Evolutionary conservation across 2,888 invertebrate species (phyloP), one percentile per base, ranked within the genome.

Genomic region (Nomada ruficornis): DNA sequence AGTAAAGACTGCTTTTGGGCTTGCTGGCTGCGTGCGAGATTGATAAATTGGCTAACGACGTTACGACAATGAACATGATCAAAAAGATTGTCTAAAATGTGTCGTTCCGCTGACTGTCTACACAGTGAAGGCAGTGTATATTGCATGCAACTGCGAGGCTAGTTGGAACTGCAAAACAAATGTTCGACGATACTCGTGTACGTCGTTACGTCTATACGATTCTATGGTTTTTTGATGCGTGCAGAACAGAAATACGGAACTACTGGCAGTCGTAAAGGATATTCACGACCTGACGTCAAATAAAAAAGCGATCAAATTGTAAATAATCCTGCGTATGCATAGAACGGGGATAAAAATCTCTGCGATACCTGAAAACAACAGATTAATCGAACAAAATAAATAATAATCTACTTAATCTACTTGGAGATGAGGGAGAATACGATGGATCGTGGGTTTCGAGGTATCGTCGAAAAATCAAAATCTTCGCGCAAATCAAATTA

Each of bases 91-190:
- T 65, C 15, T n/a, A 65, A 65, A 36, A n/a, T 7, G 42, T 10
- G 65, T 36, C 18, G 52, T 44, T 67, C 26, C 10, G 9, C 5
- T 63, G 23, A 50, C 23, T 57, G 20, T 7, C 72, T 54, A 72
- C 44, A 18, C 23, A 36, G 36, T 55, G 20, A 69, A 67, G 57
- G n/a, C 42, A 29, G 29, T 68, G 68, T 69, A 60, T 11, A 42
- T 64, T 50, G 73, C 81, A 81, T 81, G 81, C 81, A 79, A 78
- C 50, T 76, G 67, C 20, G 23, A 78, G 36, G 62, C 65, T 57
- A n/a, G 62, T 68, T 60, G 18, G 4, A 60, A 67, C 20, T 67
- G 50, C n/a, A 15, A 57, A 47, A 65, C 2, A 50, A 67, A 67
- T 23, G 57, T n/a, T 54, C 15, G 9, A 75, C 13, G 13, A 55